These are phyloP conservation scores for Bombycilla garrulus DNA, from an alignment of 2,113 vertebrate species.

Conservation along the genomic window DNA sequence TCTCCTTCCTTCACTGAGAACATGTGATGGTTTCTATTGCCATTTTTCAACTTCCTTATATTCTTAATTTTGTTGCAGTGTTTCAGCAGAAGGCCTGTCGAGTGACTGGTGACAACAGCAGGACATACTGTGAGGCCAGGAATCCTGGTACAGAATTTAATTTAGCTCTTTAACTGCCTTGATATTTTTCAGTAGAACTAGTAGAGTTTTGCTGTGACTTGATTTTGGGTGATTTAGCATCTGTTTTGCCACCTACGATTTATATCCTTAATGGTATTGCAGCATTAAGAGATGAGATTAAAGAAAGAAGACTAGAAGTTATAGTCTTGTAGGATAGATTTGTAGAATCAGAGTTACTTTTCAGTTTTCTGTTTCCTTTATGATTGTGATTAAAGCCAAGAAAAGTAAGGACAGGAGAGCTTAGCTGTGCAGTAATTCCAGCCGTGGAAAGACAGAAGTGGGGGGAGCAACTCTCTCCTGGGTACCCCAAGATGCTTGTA, in stretches of 20 bases:
- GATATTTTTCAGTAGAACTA: not conserved
- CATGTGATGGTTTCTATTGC: not conserved
- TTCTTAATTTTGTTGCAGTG: constrained; percentile 68
- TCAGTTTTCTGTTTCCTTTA: not conserved
- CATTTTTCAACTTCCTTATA: not conserved
- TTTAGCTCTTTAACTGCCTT: not conserved
- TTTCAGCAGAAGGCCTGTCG: constrained; percentile 81
- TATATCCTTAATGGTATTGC: not conserved
- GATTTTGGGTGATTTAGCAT: constrained; percentile 6
- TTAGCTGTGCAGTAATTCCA: not conserved
- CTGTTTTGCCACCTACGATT: not conserved
- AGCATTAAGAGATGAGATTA: not conserved
- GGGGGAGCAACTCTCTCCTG: not conserved
- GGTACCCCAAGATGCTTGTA: not conserved
- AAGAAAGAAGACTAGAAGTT: not conserved
- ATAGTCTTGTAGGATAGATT: not conserved
- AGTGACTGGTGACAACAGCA: constrained; percentile 55
- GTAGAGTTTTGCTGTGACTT: not conserved
- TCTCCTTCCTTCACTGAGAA: not conserved
- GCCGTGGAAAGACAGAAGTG: not conserved
- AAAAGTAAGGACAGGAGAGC: not conserved
- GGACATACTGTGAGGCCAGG: constrained; percentile 58
- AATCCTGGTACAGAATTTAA: constrained; percentile 74
- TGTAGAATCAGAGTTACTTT: not conserved
- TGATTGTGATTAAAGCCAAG: not conserved